Percentiles rank a stretch among this genome's conserved stretches.
Conservation (phyloP, 2,113 vertebrate species). For the Porphyrio hochstetteri region DNA sequence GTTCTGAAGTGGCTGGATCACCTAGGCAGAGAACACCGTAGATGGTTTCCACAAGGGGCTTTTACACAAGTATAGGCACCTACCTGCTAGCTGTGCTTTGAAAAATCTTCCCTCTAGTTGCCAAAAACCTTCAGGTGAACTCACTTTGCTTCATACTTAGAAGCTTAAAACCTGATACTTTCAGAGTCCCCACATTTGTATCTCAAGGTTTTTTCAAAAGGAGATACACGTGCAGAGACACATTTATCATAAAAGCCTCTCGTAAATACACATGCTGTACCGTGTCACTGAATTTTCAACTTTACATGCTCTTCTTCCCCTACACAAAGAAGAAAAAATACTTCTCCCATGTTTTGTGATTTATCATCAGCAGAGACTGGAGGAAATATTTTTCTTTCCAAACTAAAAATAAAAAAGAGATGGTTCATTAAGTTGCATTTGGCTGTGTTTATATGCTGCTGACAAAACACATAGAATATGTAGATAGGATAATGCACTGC, state of each 20-base stretch:
- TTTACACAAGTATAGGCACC: background rate
- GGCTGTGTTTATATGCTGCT: background rate
- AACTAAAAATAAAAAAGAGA: background rate
- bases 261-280: background rate
- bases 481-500: background rate
- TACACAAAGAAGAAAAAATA: rapidly evolving
- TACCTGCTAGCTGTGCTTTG: background rate
- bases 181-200: too few relatives aligned
- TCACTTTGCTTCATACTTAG: background rate
- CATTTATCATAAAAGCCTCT: background rate
- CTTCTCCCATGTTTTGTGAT: background rate
- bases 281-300: background rate
- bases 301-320: background rate
- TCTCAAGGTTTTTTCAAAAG: background rate
- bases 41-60: background rate
- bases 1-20: background rate
- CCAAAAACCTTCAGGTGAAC: background rate
- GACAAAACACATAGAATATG: background rate
- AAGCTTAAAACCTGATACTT: background rate
- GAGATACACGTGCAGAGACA: background rate
- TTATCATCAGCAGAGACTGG: background rate
- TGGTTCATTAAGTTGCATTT: background rate
- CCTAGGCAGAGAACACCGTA: background rate
- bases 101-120: background rate
- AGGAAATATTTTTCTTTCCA: background rate